phyloP scores from a whole-genome alignment of 2,113 vertebrate genomes.

The Donacobius atricapilla region DNA sequence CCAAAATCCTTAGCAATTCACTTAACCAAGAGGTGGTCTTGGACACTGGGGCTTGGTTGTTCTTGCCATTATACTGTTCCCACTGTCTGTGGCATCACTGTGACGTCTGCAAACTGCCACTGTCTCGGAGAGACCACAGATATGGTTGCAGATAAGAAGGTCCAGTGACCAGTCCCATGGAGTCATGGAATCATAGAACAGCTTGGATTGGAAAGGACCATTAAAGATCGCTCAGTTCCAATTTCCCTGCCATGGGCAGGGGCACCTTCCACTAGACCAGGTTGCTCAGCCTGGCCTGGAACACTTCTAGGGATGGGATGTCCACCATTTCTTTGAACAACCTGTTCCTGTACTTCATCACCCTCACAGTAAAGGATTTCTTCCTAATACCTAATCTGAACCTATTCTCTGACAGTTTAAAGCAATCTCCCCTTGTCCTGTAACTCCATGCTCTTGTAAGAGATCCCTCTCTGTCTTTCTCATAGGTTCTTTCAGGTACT shows the following conservation, averaged over 20 bases:
- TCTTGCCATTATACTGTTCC: background rate
- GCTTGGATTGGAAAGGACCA: background rate
- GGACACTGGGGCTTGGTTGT: background rate
- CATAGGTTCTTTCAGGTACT: background rate
- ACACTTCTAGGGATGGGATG: background rate
- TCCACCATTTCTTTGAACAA: background rate
- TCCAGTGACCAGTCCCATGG: background rate
- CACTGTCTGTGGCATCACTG: background rate
- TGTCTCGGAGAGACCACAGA: background rate
- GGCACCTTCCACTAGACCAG: background rate
- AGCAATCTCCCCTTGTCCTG: background rate
- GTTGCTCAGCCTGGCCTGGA: background rate
- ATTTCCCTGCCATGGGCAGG: fast-evolving
- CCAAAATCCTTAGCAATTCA: background rate
- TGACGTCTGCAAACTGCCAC: background rate
- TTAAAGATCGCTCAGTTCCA: background rate
- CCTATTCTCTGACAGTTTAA: background rate
- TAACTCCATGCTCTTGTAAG: background rate
- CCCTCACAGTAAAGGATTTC: background rate
- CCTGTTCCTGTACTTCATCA: background rate
- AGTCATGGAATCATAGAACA: background rate
- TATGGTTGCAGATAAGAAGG: background rate
- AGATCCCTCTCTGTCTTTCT: background rate
- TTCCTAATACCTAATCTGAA: background rate
- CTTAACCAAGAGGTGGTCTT: background rate